phyloP scores from a whole-genome alignment of 2,888 invertebrate genomes.

The Cryptophagus acutangulus region DNA sequence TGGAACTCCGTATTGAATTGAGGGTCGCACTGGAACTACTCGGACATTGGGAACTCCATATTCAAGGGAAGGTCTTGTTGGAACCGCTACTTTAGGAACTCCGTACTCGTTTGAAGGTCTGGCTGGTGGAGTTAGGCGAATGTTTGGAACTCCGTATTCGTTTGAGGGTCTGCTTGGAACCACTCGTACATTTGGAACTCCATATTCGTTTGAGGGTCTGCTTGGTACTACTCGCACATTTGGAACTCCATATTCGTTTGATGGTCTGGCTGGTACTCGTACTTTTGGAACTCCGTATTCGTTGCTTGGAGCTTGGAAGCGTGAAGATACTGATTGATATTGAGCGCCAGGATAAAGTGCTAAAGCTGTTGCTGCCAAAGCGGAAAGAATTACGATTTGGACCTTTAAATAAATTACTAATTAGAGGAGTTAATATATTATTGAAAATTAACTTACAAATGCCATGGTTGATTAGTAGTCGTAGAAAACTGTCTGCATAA shows the following conservation, averaged over 20 bases:
- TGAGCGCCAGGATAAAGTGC: background rate
- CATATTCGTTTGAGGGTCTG: slow-evolving; percentile 4
- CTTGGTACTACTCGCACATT: background rate
- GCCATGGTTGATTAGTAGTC: too few species aligned
- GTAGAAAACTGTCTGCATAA: too few species aligned
- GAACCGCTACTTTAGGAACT: slow-evolving; percentile 1
- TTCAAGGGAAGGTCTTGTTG: slow-evolving; percentile 1
- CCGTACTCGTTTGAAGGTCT: slow-evolving; percentile 7
- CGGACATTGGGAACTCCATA: slow-evolving; percentile 5
- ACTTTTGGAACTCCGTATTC: background rate
- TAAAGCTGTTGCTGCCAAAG: background rate
- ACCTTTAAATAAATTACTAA: too few species aligned
- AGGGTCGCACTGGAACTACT: slow-evolving; percentile 1
- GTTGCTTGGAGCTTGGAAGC: background rate
- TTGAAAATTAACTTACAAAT: too few species aligned
- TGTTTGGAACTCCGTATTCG: slow-evolving; percentile 7
- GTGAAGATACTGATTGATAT: background rate
- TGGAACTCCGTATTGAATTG: slow-evolving; percentile 5
- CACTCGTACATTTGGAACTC: slow-evolving; percentile 3
- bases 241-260: slow-evolving; percentile 9
- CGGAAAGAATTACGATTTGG: background rate
- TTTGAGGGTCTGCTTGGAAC: slow-evolving; percentile 1
- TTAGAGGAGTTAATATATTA: too few species aligned
- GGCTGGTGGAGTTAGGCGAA: too few species aligned
- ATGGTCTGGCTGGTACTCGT: too few species aligned